Base-by-base conservation (phyloP, 1,140 invertebrate genomes). In the Camponotus floridanus region DNA sequence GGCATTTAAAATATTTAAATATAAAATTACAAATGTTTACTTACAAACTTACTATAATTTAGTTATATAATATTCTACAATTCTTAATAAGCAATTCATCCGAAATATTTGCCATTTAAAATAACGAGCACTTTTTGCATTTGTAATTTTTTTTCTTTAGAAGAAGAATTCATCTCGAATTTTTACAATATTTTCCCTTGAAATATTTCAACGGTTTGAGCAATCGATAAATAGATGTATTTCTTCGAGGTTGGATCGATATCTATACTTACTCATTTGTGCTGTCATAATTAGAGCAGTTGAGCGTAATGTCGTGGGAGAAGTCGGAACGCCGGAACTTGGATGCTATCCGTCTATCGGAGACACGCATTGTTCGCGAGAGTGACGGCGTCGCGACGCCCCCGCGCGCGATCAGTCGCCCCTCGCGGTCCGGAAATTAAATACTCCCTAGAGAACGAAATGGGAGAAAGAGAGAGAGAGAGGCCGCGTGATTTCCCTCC, bases 401-500 rank as follows among this genome's bases (percentile, higher is more conserved):
- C 64, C 13, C 48, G 55, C 36, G 21, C 26, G 21, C n/a, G 31
- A 33, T 13, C 11, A 45, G 18, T 65, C 26, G 31, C 33, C 42
- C 48, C 51, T 70, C 74, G 87, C 87, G 68, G 79, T 76, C 92
- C 92, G 92, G 92, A 93, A 92, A 93, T 93, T 92, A 92, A 93
- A 91, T 92, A 91, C 89, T 76, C 89, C 87, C 90, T 80, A 71
- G 87, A 91, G 86, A 87, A 87, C 81, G 87, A 90, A 45, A 70
- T 73, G 73, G 59, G 33, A 81, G 73, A 64, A 33, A 18, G 13
- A 51, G 48, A 51, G 45, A 48, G 45, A 48, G 45, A 18, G 15
- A 2, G 59, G 26, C 39, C 67, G 36, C 57, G 39, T 62, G 42
- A 7, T 51, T 73, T 13, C 36, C 3, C 18, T 59, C 5, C 11